phyloP scores from a whole-genome alignment of 2,797 vertebrate genomes.

The Tenualosa thibaudeaui region DNA sequence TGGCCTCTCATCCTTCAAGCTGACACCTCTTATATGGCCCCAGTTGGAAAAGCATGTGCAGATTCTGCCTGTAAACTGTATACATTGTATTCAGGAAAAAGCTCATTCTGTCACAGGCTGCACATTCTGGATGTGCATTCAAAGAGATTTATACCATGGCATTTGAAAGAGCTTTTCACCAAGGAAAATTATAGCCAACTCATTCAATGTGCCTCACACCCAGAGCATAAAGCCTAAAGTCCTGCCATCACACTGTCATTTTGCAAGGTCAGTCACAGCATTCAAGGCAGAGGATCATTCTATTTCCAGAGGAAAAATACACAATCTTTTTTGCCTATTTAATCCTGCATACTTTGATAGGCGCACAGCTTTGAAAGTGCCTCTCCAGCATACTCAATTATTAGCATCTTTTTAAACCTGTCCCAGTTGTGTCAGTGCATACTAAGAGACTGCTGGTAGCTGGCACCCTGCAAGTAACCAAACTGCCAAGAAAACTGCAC shows the following conservation, averaged over 20 bases:
- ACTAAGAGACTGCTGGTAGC: conserved; percentile 62
- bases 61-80: not conserved
- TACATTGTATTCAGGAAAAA: not conserved
- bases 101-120: not conserved
- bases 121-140: not conserved
- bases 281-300: not conserved
- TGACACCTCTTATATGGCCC: not conserved
- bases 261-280: not conserved
- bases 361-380: conserved; percentile 3
- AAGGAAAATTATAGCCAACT: not conserved
- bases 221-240: not conserved
- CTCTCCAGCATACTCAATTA: not conserved
- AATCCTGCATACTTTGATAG: conserved; percentile 4
- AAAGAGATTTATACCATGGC: not conserved
- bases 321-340: conserved; percentile 19
- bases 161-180: not conserved
- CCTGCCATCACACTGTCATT: not conserved
- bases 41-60: not conserved
- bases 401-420: not conserved
- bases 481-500: conserved; percentile 61
- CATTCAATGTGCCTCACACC: conserved; percentile 10
- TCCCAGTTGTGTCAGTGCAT: conserved; percentile 43
- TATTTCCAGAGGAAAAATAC: not conserved
- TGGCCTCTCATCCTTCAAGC: not conserved
- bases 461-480: conserved; percentile 59